Percentiles rank a stretch among this genome's conserved stretches.
Conservation (phyloP, 2,113 vertebrate genomes). For the Hippocampus mohnikei region DNA sequence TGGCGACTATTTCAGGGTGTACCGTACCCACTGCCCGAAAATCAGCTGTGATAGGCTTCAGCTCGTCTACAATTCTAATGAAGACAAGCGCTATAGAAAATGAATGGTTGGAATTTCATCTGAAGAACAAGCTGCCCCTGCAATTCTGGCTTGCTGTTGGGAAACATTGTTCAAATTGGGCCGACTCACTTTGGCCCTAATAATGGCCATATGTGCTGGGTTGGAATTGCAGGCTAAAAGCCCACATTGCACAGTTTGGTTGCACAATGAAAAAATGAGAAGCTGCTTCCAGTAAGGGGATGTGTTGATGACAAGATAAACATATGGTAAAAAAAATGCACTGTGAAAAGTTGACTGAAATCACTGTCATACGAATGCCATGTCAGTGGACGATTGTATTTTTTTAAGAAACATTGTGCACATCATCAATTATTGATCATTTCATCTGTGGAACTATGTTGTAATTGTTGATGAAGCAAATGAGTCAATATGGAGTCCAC, state of each 20-base stretch:
- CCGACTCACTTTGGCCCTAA: too few relatives aligned
- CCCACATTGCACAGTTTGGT: background rate
- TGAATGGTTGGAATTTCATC: too few relatives aligned
- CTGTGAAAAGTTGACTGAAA: background rate
- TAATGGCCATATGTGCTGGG: too few relatives aligned
- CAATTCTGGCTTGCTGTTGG: too few relatives aligned
- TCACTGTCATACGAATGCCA: background rate
- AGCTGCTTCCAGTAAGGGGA: background rate
- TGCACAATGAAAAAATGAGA: background rate
- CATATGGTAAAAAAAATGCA: background rate
- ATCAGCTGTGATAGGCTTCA: too few relatives aligned
- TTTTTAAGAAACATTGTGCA: background rate
- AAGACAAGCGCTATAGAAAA: too few relatives aligned
- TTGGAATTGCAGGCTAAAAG: background rate
- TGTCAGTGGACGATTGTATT: background rate
- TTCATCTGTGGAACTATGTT: background rate
- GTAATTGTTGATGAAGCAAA: background rate
- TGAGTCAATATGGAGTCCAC: background rate
- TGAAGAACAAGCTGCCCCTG: too few relatives aligned
- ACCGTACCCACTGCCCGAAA: too few relatives aligned
- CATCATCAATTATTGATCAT: background rate
- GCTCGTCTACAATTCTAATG: too few relatives aligned
- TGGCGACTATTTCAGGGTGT: too few relatives aligned
- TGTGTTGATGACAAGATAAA: background rate
- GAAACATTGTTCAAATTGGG: too few relatives aligned